Percentiles rank a stretch among this genome's conserved stretches.
These are phyloP conservation scores for Sussaba pulchella DNA, from an alignment of 2,888 invertebrate species.

Conservation along the genomic window DNA sequence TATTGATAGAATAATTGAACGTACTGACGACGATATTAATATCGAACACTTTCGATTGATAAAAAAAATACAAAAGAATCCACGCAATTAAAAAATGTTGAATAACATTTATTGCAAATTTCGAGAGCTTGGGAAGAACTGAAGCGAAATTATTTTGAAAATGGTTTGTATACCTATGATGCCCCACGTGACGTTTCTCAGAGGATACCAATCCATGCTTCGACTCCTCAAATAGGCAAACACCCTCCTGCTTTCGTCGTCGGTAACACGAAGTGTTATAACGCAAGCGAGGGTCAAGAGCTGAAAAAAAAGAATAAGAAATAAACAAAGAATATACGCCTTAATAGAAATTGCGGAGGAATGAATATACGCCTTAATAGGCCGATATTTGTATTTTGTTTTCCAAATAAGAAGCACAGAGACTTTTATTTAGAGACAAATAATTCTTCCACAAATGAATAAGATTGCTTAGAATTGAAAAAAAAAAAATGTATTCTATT, in stretches of 20 bases:
- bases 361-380: too few relatives aligned
- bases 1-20: not conserved
- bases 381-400: too few relatives aligned
- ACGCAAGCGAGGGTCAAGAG: conserved; percentile 89
- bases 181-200: conserved; percentile 91
- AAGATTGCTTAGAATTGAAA: too few relatives aligned
- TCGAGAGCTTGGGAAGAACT: too few relatives aligned
- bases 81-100: too few relatives aligned
- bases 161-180: conserved; percentile 86
- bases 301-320: conserved; percentile 83
- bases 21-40: not conserved
- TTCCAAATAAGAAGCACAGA: too few relatives aligned
- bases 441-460: too few relatives aligned
- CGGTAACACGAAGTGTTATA: conserved; percentile 89
- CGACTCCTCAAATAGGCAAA: conserved; percentile 89
- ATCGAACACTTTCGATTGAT: not conserved
- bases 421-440: too few relatives aligned
- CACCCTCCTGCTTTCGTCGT: conserved; percentile 89
- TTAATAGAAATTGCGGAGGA: not conserved
- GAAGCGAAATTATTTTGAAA: too few relatives aligned
- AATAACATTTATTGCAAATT: too few relatives aligned
- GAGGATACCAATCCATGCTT: conserved; percentile 90
- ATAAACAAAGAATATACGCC: conserved; percentile 2
- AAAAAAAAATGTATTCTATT: not conserved
- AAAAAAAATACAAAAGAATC: not conserved